These are phyloP conservation scores for Lepus timidus DNA, from an alignment of 2,113 vertebrate genomes.

Conservation along the genomic window DNA sequence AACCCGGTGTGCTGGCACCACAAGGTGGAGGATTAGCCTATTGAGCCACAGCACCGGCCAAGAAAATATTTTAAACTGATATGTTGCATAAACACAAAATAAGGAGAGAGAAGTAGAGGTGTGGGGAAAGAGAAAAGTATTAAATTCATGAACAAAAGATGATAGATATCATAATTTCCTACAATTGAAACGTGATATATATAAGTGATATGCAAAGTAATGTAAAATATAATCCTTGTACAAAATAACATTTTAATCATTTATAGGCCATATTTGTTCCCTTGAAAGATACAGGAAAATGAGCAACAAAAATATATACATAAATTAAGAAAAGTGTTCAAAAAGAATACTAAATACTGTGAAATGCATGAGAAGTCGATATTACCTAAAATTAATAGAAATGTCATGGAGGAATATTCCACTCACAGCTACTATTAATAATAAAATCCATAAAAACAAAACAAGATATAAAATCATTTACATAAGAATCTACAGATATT, in stretches of 20 bases:
- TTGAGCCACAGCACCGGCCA: no score
- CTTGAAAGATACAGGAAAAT: background rate
- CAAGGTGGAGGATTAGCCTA: no score
- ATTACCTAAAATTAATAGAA: background rate
- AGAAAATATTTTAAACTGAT: background rate
- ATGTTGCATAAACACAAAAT: background rate
- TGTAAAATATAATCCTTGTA: background rate
- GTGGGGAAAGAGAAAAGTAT: background rate
- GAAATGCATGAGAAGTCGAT: background rate
- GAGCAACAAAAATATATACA: background rate
- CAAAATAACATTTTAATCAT: background rate
- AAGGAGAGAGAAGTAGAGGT: background rate
- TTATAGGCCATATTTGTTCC: background rate
- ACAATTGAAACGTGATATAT: background rate
- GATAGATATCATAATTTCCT: background rate
- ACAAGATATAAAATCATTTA: background rate
- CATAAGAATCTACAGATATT: background rate
- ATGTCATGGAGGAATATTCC: background rate
- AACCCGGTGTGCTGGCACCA: no score
- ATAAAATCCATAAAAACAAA: background rate
- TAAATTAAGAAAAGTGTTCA: conserved; percentile 20
- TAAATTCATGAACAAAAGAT: background rate
- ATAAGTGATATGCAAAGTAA: background rate
- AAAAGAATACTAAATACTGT: background rate
- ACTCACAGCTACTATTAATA: background rate